Base-by-base conservation (phyloP, 2,797 vertebrate genomes). In the Antrozous pallidus region DNA sequence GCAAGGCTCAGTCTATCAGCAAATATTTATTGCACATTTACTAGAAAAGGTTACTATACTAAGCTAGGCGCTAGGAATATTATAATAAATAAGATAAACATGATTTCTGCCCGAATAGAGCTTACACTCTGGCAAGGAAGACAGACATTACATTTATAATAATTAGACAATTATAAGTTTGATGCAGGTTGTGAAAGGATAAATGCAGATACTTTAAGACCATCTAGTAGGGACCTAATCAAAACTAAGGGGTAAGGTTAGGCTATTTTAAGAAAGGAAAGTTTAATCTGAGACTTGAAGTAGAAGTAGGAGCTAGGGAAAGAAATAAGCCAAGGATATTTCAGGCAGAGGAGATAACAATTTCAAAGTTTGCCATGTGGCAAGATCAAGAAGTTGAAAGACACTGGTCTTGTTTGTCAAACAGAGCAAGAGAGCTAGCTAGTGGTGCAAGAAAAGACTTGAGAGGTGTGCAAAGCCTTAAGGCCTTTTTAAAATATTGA, bases 361-460 rank as follows among this genome's bases (percentile, higher is more conserved):
- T 90, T 78, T 88, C 26, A 51, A 42, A 92, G 81, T 90, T 61
- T 63, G 5, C 58, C 89, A 65, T 42, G 33, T 93, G 78, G 71
- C 42, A 79, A 42, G 45, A 88, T 94, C n/a, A 95, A 33, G 88
- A 92, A 83, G 36, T 81, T 92, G 78, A 75, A 28, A 95, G 31
- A 58, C 47, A 38, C 14, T 87, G n/a, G 24, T 74, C 40, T 78
- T 91, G 38, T 26, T 85, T 12, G 26, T 51, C 28, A 69, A 80
- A 88, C 47, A 82, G 49, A 94, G 31, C n/a, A 81, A 80, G 71
- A 83, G 45, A 92, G 45, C n/a, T n/a, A 92, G 45, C n/a, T n/a
- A 51, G n/a, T 82, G 63, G n/a, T 61, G 36, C 67, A 86, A 78
- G 56, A 86, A 73, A 71, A 89, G 74, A 12, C 36, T 85, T 89